These are phyloP conservation scores for Selenia dentaria DNA, from an alignment of 2,888 invertebrate species.

Conservation along the genomic window DNA sequence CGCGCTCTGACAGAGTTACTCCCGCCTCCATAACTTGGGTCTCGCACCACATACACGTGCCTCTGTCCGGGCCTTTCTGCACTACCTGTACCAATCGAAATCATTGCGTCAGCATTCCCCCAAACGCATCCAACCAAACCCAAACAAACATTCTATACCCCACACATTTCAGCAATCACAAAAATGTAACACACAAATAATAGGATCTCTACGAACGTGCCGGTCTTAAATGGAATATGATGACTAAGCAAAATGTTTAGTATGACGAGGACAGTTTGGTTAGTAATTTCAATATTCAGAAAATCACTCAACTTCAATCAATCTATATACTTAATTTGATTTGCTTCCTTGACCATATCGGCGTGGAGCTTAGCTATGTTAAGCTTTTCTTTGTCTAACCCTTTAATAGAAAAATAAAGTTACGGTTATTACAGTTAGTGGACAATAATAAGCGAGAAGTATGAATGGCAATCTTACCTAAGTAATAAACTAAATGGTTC, in stretches of 20 bases:
- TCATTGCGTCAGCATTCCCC: conserved; percentile 27
- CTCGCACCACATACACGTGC: conserved; percentile 94
- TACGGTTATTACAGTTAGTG: conserved; percentile 20
- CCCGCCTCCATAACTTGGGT: conserved; percentile 87
- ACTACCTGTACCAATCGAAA: conserved; percentile 83
- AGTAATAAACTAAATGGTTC: conserved; percentile 91
- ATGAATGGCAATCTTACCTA: conserved; percentile 62
- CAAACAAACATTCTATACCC: conserved; percentile 6
- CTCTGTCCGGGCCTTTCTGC: conserved; percentile 94
- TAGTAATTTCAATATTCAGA: conserved; percentile 46
- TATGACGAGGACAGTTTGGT: conserved; percentile 42
- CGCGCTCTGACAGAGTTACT: conserved; percentile 76
- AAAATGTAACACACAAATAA: conserved; percentile 35
- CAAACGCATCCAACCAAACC: no score
- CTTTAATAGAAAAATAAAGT: conserved; percentile 56
- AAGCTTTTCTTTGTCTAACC: conserved; percentile 67
- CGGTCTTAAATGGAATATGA: conserved; percentile 27
- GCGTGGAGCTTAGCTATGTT: conserved; percentile 68
- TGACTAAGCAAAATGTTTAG: conserved; percentile 38
- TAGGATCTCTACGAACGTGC: conserved; percentile 28
- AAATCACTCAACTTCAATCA: conserved; percentile 69
- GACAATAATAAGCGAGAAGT: not conserved
- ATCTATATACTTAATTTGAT: conserved; percentile 80
- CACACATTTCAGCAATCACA: conserved; percentile 27
- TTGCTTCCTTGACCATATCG: conserved; percentile 69